phyloP scores from a whole-genome alignment of 2,888 invertebrate genomes.

The Diplazon laetatorius region DNA sequence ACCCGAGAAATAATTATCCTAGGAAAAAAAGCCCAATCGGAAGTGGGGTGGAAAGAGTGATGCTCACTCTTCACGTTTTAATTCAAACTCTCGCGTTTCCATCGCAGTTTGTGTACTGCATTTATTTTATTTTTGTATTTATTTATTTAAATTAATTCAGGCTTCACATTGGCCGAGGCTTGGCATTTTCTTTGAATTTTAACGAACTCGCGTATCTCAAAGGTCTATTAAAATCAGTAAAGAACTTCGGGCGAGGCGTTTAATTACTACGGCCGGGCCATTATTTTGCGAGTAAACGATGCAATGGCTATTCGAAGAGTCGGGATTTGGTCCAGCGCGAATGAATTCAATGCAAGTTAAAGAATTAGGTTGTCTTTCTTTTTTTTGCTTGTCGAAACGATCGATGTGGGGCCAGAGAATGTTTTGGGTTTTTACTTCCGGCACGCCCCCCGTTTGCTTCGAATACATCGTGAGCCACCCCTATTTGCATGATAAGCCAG shows the following conservation, averaged over 20 bases:
- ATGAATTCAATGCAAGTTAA: neutral
- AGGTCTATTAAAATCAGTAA: slow-evolving; percentile 41
- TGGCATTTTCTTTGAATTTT: neutral
- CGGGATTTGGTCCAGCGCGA: neutral
- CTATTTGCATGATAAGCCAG: slow-evolving; percentile 19
- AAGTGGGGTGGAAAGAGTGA: neutral
- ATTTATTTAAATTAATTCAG: slow-evolving; percentile 31
- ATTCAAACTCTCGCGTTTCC: slow-evolving; percentile 25
- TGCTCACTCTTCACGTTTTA: neutral
- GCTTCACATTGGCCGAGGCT: slow-evolving; percentile 6
- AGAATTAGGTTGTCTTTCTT: neutral
- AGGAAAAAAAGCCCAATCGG: neutral
- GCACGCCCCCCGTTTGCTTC: neutral
- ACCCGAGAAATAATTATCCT: neutral
- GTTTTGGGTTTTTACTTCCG: neutral
- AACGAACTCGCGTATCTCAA: slow-evolving; percentile 12
- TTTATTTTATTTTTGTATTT: neutral
- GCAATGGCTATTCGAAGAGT: slow-evolving; percentile 4
- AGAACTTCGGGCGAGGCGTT: slow-evolving; percentile 25
- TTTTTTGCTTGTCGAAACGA: neutral
- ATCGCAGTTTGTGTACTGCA: neutral
- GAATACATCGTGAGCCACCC: neutral
- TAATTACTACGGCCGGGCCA: slow-evolving; percentile 11
- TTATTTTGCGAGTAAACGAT: neutral
- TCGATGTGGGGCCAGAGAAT: neutral